These are phyloP conservation scores for Bolinopsis microptera DNA, from an alignment of 37 sponge, comb jelly and placozoan genomes.

Conservation along the genomic window DNA sequence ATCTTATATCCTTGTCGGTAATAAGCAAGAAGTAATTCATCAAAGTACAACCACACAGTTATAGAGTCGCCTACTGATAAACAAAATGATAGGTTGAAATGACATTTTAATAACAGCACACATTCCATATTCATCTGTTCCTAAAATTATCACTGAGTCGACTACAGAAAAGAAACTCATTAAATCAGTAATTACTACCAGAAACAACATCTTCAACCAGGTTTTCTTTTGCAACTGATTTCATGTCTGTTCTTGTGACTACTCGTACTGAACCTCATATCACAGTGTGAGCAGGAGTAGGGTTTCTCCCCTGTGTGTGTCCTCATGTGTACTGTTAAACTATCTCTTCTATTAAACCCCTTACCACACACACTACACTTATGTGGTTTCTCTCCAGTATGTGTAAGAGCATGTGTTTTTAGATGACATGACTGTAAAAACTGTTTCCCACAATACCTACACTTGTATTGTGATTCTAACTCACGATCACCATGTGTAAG, in stretches of 20 bases:
- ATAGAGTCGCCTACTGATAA: too few relatives aligned
- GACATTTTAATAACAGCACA: background rate
- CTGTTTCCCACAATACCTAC: conserved; percentile 46
- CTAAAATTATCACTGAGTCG: background rate
- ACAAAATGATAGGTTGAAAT: background rate
- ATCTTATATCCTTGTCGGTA: too few relatives aligned
- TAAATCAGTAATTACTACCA: too few relatives aligned
- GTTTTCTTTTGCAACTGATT: background rate
- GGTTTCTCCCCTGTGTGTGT: conserved; percentile 58
- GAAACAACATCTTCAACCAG: too few relatives aligned
- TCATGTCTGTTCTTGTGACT: background rate
- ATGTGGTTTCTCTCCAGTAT: conserved; percentile 32
- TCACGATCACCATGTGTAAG: conserved; percentile 1
- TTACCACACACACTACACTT: conserved; percentile 47
- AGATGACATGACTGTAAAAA: background rate
- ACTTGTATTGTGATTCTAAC: background rate
- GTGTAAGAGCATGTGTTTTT: background rate
- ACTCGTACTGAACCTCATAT: background rate
- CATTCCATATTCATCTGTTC: background rate
- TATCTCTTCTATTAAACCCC: background rate
- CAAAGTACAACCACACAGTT: too few relatives aligned
- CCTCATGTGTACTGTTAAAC: conserved; percentile 31
- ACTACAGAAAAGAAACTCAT: background rate
- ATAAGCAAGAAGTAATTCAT: too few relatives aligned
- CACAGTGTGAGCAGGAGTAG: conserved; percentile 6